phyloP scores from a whole-genome alignment of 2,888 invertebrate genomes.

The Amphipoea oculea region DNA sequence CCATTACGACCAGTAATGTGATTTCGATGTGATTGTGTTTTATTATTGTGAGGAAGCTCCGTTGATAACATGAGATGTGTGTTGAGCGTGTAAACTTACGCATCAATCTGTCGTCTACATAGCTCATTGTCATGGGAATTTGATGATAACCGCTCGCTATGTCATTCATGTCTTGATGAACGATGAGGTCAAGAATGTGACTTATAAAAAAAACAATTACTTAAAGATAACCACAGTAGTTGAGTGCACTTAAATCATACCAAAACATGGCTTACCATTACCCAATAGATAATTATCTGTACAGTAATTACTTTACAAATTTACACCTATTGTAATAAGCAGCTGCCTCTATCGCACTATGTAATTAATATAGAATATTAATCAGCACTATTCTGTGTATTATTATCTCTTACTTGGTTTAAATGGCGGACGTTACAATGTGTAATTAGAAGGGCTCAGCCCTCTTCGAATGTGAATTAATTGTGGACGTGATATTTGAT shows the following conservation, averaged over 20 bases:
- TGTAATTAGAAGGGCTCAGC: slow-evolving; percentile 63
- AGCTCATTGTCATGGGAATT: slow-evolving; percentile 16
- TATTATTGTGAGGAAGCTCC: slow-evolving; percentile 36
- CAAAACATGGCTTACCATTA: slow-evolving; percentile 29
- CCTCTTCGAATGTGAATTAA: slow-evolving; percentile 46
- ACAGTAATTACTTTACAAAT: slow-evolving; percentile 57
- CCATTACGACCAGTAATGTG: slow-evolving; percentile 60
- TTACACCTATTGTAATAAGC: slow-evolving; percentile 63
- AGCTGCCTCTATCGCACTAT: slow-evolving; percentile 51
- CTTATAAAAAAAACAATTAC: no score
- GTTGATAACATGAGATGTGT: slow-evolving; percentile 10
- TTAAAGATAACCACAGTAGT: slow-evolving; percentile 4
- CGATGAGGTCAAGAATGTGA: not conserved
- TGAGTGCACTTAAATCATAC: not conserved
- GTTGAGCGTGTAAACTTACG: not conserved
- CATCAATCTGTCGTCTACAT: not conserved
- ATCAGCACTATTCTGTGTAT: slow-evolving; percentile 55
- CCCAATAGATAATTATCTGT: slow-evolving; percentile 23
- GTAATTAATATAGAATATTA: slow-evolving; percentile 65
- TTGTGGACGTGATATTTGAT: slow-evolving; percentile 50
- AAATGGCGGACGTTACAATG: slow-evolving; percentile 46
- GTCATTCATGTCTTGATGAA: not conserved
- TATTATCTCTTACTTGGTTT: slow-evolving; percentile 52
- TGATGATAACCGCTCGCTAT: not conserved
- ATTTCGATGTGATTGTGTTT: slow-evolving; percentile 46